Evolutionary conservation across 2,113 vertebrate species (phyloP).

Genomic region (Orcinus orca): DNA sequence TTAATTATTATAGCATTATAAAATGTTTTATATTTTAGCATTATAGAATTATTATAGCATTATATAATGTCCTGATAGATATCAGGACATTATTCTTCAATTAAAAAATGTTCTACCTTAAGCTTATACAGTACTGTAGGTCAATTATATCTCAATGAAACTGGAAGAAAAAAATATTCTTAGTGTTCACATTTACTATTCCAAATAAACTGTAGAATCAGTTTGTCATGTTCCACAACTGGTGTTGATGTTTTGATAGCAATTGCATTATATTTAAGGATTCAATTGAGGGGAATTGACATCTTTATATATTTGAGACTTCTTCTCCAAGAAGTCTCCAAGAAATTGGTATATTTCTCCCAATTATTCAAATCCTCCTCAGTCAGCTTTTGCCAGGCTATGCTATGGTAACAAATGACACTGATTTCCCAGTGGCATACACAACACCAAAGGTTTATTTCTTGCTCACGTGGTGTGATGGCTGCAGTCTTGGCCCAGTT

Average conservation of each 20-base stretch:
- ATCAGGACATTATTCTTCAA: neutral
- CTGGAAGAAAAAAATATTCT: no score
- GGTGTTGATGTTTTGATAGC: neutral
- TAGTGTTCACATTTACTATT: neutral
- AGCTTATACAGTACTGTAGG: no score
- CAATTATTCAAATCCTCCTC: neutral
- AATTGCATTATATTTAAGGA: neutral
- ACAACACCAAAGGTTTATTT: neutral
- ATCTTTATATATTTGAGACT: neutral
- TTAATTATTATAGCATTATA: neutral
- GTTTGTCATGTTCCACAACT: neutral
- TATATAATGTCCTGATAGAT: no score
- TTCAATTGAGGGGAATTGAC: neutral
- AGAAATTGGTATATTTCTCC: neutral
- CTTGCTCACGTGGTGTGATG: neutral
- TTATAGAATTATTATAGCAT: no score
- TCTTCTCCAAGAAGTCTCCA: neutral
- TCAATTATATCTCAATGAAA: no score
- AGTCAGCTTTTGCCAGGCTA: neutral
- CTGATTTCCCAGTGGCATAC: neutral
- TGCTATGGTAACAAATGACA: neutral
- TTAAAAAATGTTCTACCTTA: neutral
- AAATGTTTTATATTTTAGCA: no score
- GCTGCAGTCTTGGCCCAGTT: neutral
- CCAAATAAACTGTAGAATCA: neutral